These are phyloP conservation scores for Fringilla coelebs DNA, from an alignment of 2,797 vertebrate genomes.

Conservation along the genomic window DNA sequence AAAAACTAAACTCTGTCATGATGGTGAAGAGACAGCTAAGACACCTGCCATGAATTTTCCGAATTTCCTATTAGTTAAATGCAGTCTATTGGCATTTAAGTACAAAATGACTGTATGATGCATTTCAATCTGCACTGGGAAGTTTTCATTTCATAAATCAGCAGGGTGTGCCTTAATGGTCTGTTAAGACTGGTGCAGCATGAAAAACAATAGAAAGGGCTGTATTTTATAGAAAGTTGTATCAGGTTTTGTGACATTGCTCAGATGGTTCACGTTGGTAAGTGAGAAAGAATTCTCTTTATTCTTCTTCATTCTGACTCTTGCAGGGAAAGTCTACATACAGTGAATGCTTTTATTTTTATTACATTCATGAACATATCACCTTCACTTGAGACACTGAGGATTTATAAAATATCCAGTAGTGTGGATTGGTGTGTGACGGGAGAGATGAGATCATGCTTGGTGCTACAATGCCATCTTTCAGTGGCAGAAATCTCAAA, in stretches of 20 bases:
- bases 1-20: background rate
- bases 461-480: background rate
- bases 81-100: background rate
- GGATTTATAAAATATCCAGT: background rate
- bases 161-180: conserved; percentile 21
- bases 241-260: background rate
- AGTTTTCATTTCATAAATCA: conserved; percentile 47
- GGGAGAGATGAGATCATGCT: background rate
- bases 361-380: background rate
- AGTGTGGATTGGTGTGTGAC: background rate
- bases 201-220: conserved; percentile 28
- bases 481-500: background rate
- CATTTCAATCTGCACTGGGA: conserved; percentile 35
- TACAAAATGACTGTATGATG: conserved; percentile 38
- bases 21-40: background rate
- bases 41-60: background rate
- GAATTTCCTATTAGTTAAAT: conserved; percentile 30
- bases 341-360: background rate
- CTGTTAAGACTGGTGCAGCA: background rate
- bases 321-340: background rate
- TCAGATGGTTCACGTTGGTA: background rate
- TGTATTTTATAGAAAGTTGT: conserved; percentile 24
- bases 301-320: background rate
- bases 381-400: background rate
- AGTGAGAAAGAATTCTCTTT: background rate